Base-by-base conservation (phyloP, 1,140 invertebrate species). In the Tetraneura akinire region DNA sequence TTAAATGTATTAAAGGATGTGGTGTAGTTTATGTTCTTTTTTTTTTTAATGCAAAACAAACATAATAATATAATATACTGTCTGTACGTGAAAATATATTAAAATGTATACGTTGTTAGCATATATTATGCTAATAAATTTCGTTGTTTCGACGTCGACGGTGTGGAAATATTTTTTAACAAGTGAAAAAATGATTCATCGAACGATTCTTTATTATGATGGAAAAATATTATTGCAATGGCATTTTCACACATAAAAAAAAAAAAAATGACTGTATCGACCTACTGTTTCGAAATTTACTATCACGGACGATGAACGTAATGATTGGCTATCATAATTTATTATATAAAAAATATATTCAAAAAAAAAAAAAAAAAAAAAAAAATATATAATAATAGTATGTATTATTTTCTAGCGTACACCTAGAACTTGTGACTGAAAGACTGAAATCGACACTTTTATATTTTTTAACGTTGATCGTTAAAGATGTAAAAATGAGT, bases 251-350 rank as follows among this genome's bases (percentile, higher is more conserved):
- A n/a, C n/a, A n/a, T n/a, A n/a, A n/a, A n/a, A n/a, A n/a, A 9
- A 42, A 18, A 66, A 21, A n/a, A n/a, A n/a, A n/a, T n/a, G n/a
- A n/a, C n/a, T n/a, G n/a, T n/a, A n/a, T n/a, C n/a, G n/a, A n/a
- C n/a, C n/a, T 68, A 11, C 13, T 45, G 64, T 68, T 45, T 68
- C 37, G 23, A 45, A 47, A 68, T 68, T 68, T 37, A 68, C 21
- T 16, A 21, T 18, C 8, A 8, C 16, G 42, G 23, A 23, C 26
- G 37, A 21, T 37, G 47, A 68, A 68, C 6, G 23, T 47, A 47
- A 68, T 68, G 26, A 68, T 47, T 68, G 9, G 47, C 64, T 11
- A 16, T 68, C 23, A 37, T 8, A 68, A 18, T 68, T 37, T 14
- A 68, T 47, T 47, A 68, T 47, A 68, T 68, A 13, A 47, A 26